Conservation (phyloP, 1,140 invertebrate genomes). For the Cyrtorhinus lividipennis region DNA sequence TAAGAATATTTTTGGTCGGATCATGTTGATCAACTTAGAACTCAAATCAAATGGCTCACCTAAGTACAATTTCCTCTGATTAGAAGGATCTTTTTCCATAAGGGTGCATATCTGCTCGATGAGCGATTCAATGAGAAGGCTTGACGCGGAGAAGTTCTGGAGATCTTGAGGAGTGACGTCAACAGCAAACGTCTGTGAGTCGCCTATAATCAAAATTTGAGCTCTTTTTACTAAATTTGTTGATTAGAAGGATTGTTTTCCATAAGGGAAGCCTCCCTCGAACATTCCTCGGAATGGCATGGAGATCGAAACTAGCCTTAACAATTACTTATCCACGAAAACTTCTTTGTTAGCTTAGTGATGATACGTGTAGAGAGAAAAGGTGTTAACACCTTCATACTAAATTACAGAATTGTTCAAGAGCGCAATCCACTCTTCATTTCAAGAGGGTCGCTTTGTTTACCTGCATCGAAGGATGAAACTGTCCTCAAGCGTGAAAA, state of each 20-base stretch:
- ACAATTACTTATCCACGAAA: no score
- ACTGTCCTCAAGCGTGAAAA: conserved; percentile 12
- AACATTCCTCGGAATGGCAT: no score
- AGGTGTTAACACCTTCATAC: background rate
- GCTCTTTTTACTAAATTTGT: background rate
- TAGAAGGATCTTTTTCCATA: conserved; percentile 38
- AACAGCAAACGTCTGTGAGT: conserved; percentile 13
- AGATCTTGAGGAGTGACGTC: conserved; percentile 9
- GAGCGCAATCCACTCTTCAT: no score
- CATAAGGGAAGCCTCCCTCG: no score
- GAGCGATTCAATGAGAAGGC: conserved; percentile 45
- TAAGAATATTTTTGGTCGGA: no score
- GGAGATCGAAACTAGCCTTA: no score
- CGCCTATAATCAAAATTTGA: background rate
- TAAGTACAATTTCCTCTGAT: conserved; percentile 41
- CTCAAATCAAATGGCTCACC: no score
- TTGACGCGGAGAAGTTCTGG: conserved; percentile 26
- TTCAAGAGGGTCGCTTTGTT: no score
- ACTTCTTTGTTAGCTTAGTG: no score
- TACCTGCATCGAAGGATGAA: conserved; percentile 17
- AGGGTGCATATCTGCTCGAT: conserved; percentile 44
- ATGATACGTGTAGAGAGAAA: background rate
- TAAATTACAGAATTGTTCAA: background rate
- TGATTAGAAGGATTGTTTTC: no score
- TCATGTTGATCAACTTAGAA: no score